phyloP scores from a whole-genome alignment of 2,113 vertebrate species.

The Coptodon bakossiorum region DNA sequence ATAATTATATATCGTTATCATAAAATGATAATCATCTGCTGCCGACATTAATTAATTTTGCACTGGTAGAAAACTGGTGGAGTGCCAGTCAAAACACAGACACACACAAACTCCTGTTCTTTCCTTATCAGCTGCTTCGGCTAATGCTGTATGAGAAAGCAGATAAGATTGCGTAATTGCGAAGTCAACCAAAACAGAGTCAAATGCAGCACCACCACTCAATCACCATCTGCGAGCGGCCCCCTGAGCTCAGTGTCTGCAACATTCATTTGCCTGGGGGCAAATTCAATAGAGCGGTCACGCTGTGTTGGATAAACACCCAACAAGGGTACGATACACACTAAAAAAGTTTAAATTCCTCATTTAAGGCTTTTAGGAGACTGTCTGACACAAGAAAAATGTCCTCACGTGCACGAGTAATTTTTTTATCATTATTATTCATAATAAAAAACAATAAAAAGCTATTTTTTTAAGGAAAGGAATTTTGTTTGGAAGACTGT shows the following conservation, averaged over 20 bases:
- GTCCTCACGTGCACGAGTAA: fast-evolving
- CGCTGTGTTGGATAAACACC: background rate
- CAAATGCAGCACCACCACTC: background rate
- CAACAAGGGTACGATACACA: background rate
- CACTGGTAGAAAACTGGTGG: background rate
- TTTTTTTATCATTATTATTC: background rate
- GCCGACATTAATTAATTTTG: background rate
- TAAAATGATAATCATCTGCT: background rate
- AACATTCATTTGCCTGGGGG: background rate
- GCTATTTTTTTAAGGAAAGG: background rate
- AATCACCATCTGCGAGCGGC: background rate
- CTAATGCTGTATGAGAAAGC: background rate
- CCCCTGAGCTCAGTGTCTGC: background rate
- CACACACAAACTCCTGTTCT: background rate
- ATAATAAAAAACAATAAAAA: background rate
- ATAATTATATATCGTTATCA: background rate
- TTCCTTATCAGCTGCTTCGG: background rate
- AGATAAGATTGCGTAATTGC: background rate
- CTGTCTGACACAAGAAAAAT: background rate
- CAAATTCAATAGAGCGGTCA: background rate
- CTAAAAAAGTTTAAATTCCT: background rate
- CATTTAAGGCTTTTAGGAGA: background rate
- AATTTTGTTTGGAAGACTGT: background rate
- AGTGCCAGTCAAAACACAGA: background rate
- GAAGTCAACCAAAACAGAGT: background rate